Percentiles rank a stretch among this genome's conserved stretches.
These are phyloP conservation scores for Agonopterix arenella DNA, from an alignment of 2,888 invertebrate genomes.

Conservation along the genomic window DNA sequence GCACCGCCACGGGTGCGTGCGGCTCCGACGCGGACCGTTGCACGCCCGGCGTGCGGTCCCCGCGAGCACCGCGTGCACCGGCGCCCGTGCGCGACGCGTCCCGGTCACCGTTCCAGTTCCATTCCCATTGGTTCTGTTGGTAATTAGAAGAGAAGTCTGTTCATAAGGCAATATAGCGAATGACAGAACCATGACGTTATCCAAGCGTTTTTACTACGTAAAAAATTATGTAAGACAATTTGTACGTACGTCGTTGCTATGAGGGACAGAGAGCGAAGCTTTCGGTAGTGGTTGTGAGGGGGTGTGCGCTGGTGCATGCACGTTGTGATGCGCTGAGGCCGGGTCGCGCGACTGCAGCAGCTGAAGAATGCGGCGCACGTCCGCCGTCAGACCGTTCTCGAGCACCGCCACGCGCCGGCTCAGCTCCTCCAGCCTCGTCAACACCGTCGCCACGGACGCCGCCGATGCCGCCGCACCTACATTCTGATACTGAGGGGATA, in stretches of 20 bases:
- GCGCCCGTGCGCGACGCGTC: conserved; percentile 24
- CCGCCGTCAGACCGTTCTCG: conserved; percentile 84
- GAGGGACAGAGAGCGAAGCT: conserved; percentile 62
- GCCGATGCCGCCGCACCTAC: conserved; percentile 52
- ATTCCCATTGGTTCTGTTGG: conserved; percentile 45
- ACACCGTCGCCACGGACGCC: conserved; percentile 72
- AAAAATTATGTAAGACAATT: not conserved
- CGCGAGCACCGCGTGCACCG: conserved; percentile 35
- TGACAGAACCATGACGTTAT: not conserved
- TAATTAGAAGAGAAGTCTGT: not conserved
- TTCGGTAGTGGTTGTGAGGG: conserved; percentile 59
- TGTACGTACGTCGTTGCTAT: conserved; percentile 44
- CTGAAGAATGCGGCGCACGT: conserved; percentile 84
- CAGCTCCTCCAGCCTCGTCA: conserved; percentile 82
- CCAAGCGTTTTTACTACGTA: not conserved
- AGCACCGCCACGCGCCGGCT: conserved; percentile 82
- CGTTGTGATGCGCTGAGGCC: conserved; percentile 28
- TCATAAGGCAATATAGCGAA: no score
- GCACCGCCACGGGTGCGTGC: conserved; percentile 73
- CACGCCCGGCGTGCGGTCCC: conserved; percentile 66
- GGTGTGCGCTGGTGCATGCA: conserved; percentile 43
- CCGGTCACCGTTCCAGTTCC: conserved; percentile 55
- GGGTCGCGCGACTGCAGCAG: conserved; percentile 75
- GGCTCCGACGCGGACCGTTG: conserved; percentile 80
- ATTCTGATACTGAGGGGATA: conserved; percentile 69